phyloP scores from a whole-genome alignment of 2,888 invertebrate genomes.

The Ariolimax columbianus region DNA sequence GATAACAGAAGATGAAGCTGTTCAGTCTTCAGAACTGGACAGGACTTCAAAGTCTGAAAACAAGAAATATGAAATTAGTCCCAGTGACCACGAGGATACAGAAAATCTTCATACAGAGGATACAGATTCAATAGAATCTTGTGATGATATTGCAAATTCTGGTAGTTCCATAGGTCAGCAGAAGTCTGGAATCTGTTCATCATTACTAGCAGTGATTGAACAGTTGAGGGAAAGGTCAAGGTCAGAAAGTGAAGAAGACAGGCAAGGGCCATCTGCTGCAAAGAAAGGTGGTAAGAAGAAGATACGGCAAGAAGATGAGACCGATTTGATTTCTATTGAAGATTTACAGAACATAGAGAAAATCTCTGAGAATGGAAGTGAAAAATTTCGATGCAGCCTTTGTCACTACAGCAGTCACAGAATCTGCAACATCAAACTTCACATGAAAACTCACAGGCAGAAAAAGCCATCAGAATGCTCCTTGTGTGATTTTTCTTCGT shows the following conservation, averaged over 20 bases:
- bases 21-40: not conserved
- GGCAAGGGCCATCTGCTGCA: constrained; percentile 13
- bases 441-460: constrained; percentile 75
- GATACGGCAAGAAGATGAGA: constrained; percentile 57
- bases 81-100: constrained; percentile 3
- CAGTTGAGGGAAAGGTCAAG: constrained; percentile 72
- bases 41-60: not conserved
- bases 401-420: constrained; percentile 75
- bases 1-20: constrained; percentile 12
- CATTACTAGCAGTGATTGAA: constrained; percentile 77
- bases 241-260: constrained; percentile 66
- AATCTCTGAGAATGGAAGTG: constrained; percentile 61
- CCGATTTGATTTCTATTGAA: constrained; percentile 58
- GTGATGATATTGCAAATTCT: constrained; percentile 41
- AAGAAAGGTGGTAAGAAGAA: constrained; percentile 50
- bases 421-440: constrained; percentile 67
- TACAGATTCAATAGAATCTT: constrained; percentile 52
- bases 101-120: constrained; percentile 39
- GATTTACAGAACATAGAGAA: constrained; percentile 71
- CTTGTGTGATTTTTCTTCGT: constrained; percentile 73
- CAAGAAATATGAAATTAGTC: not conserved
- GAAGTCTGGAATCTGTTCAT: constrained; percentile 73
- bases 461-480: constrained; percentile 77
- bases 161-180: constrained; percentile 21
- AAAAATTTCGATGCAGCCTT: constrained; percentile 72